Base-by-base conservation (phyloP, 2,113 vertebrate species). In the Thermophis baileyi region DNA sequence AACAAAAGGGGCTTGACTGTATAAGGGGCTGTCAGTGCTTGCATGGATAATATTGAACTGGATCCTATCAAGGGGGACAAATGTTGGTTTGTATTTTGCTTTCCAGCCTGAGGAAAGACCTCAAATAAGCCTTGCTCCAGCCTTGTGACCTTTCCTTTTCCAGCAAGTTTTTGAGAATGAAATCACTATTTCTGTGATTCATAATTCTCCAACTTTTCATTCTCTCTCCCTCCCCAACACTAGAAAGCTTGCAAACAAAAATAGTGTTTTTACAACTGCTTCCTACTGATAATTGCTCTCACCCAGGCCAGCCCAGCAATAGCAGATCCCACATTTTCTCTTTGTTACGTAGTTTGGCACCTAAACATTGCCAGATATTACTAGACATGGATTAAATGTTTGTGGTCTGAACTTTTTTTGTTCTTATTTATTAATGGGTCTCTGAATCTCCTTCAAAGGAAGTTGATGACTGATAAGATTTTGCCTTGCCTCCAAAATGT, bases 241-340 rank as follows among this genome's bases (percentile, higher is more conserved):
- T 27, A n/a, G 30, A 50, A 53, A 95, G 93, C 93, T 95, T 93
- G 90, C 95, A 96, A 97, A 97, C 96, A 97, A 95, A 90, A 0
- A 93, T 0, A 90, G 91, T 97, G 96, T 96, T 97, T 97, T 97
- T 95, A 97, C 95, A 97, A 96, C 95, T 94, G 96, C 95, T 97
- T 97, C 97, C 97, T 96, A 94, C 95, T 95, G 95, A 96, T 97
- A 96, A 96, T 93, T 57, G 30, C 89, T 94, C 91, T 94, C 94
- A 94, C 92, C 55, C 93, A 94, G 93, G 94, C 96, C 95, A 96
- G 16, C 35, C 94, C 95, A 6, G 57, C 89, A 94, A 95, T 92
- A 95, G 95, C 94, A 94, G 91, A 35, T 96, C 95, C 96, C 96
- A 97, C 95, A 96, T 91, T 97, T 96, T 95, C 95, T 94, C 93